Base-by-base conservation (phyloP, 2,113 vertebrate species). In the Scalopus aquaticus region DNA sequence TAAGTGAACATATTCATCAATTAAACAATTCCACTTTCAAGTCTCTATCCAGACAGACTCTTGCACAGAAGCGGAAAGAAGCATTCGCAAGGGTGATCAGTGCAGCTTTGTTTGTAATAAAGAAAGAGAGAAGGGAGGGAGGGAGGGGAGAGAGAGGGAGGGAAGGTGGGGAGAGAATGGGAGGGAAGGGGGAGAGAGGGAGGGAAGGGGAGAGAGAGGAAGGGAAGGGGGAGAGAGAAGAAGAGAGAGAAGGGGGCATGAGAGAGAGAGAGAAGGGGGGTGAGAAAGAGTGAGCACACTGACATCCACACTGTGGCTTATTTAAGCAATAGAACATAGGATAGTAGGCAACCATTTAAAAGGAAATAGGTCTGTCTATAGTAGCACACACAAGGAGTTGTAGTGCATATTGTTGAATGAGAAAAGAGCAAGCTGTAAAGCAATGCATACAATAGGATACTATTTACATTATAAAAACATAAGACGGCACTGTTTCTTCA, bases 1-100 rank as follows among this genome's bases (percentile, higher is more conserved):
- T 93, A 95, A 89, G 78, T 93, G 79, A 96, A 19, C 6, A 28
- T 94, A 64, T 91, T 93, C 49, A 93, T 58, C 32, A 91, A 73
- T 60, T 49, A 96, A 94, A 35, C 46, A 89, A 80, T 69, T 94
- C 42, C 13, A 90, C 56, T 94, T 97, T n/a, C 87, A 91, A 64
- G 37, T 85, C 17, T 32, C 35, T 90, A 54, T 58, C 28, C 62
- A 85, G 54, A 96, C 39, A 74, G 92, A 78, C 49, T 85, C 12
- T 88, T 93, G 73, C 49, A 77, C 49, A 56, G 67, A 39, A 88
- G 35, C 44, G 77, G 22, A 95, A 95, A 80, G 19, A 69, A 42
- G 12, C 10, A 82, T 93, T 96, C 73, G 32, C 49, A 56, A 96
- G 56, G 28, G 46, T 85, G 58, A 15, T 96, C 39, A 44, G 22